Base-by-base conservation (phyloP, 2,797 vertebrate genomes). In the Fringilla coelebs region DNA sequence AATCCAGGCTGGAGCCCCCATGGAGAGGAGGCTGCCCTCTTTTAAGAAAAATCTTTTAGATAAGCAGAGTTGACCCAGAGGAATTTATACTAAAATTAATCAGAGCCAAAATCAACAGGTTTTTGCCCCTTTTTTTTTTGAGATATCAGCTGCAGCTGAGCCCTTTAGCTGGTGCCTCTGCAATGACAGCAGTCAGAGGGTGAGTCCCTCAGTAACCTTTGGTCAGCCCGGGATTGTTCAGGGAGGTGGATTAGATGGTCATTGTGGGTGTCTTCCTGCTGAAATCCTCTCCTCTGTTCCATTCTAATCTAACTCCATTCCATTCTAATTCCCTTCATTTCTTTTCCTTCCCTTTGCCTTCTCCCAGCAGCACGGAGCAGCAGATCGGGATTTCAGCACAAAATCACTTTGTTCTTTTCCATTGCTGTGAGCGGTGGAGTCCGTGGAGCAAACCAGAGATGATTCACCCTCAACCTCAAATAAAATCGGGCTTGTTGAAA, bases 121-220 rank as follows among this genome's bases (percentile, higher is more conserved):
- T 73, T 61, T 40, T 51, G 5, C 6, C 11, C 5, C 11, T 45
- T 29, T n/a, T 60, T 29, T n/a, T 60, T 34, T 34, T 11, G 38
- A 38, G 0, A 3, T 18, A 6, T 17, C 34, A 54, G 36, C 57
- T 46, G 34, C 25, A 25, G 57, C 51, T 7, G 32, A 77, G 21
- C 57, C 3, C 2, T 38, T 58, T 2, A 19, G 40, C 12, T 51
- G 4, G 32, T 45, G 0, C 1, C 1, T 24, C 48, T 45, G 32
- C 32, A 54, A 80, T 80, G 51, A 22, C 90, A 80, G 51, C 77
- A 66, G 1, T 91, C 61, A 76, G 31, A 68, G 28, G 6, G 18
- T 18, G n/a, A 3, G 1, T 22, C 34, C 75, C 75, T 67, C 46
- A 13, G 63, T 36, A 24, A 54, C 38, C 21, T 68, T 52, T 32